Base-by-base conservation (phyloP, 1,140 invertebrate genomes). In the Coelopa frigida region DNA sequence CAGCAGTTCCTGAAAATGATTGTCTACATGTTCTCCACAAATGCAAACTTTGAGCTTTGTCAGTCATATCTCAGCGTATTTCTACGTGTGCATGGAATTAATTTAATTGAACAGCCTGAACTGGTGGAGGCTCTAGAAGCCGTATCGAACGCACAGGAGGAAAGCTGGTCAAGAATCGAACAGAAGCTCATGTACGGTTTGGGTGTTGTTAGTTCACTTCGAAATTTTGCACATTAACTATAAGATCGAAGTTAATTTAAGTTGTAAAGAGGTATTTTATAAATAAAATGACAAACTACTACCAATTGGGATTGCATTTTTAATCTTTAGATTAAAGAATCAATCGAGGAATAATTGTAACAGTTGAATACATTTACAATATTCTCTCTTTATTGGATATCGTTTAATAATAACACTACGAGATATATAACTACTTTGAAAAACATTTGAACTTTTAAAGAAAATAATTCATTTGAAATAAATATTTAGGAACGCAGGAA, bases 1-100 rank as follows among this genome's bases (percentile, higher is more conserved):
- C 58, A 79, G 24, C 78, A 85, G 49, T 98, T 96, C 73, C 70
- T 98, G 23, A 77, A 81, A 58, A 80, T 91, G 65, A 69, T 97
- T 6, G 70, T 79, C 31, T 72, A 69, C 44, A 81, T 88, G 71
- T 74, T 97, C 2, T 71, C 78, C 47, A 85, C 75, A 3, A 89
- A 88, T 55, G 79, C 68, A 51, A 79, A 96, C 72, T 97, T 93
- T 73, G 94, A 98, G 74, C 69, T 96, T n/a, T 81, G 83, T 0
- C 87, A 96, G 67, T 82, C 91, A 1, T 97, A 94, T 74, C 73
- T 98, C n/a, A 83, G 80, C 39, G 73, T 96, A 14, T 97, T 95
- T 74, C 66, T 98, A 10, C 94, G 95, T 72, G 78, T 82, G 22
- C 90, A 96, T 63, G 80, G 82, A 3, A 75, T 78, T 35, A 59